Evolutionary conservation across 2,797 vertebrate genomes (phyloP), one percentile per base, ranked within the genome.

Genomic region (Peromyscus attwateri): DNA sequence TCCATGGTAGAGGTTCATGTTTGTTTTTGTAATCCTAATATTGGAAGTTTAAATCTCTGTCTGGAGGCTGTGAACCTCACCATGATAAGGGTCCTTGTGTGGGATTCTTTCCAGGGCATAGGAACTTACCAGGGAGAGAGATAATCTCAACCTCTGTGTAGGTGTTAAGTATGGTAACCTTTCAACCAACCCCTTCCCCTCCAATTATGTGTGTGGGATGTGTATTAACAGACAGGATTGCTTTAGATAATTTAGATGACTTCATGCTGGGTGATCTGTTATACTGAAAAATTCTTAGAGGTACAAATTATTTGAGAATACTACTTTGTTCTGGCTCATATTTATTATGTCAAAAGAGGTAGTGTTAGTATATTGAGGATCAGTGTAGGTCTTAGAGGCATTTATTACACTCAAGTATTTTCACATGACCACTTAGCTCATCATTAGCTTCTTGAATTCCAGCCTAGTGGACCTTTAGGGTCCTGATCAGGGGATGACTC

Each of bases 291-390:
- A 17, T 87, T 71, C 80, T 25, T 23, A 92, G 46, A 75, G 70
- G 11, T 73, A n/a, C 40, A 81, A 73, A 64, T 91, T 14, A 87
- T 68, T 95, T 91, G 79, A 81, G 92, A 89, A 87, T 52, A 40
- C 12, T 17, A 27, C 27, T 85, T 96, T 37, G 43, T 68, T 16
- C 57, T 92, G 46, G 25, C 37, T 91, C 90, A 31, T 16, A 80
- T 17, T 68, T 31, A 34, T 83, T 62, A 62, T 16, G 27, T 73
- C 55, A 68, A 25, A 62, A 85, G 68, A 60, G 25, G 5, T 31
- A 0, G 76, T 27, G 4, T 52, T 57, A 62, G 8, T 52, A 2
- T 82, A 46, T 55, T 40, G 34, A 89, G 46, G 57, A 13, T 71
- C 81, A 43, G 1, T 62, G 13, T 8, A 34, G 66, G 62, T 40